Evolutionary conservation across 92 coral and sea anemone genomes (phyloP).

Genomic region (Pocillopora meandrina): DNA sequence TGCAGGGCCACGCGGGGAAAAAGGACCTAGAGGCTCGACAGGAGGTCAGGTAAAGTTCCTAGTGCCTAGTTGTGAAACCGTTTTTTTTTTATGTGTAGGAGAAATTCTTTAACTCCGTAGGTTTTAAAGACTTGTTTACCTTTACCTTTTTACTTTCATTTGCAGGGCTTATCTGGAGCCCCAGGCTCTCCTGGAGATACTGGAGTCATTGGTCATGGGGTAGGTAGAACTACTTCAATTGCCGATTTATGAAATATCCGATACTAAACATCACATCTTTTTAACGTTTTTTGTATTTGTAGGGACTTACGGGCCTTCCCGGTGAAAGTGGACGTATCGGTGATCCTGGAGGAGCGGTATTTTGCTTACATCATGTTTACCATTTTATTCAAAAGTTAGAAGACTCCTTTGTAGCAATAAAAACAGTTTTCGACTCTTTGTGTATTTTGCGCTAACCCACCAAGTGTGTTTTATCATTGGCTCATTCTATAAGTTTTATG

Average conservation of each 20-base stretch:
- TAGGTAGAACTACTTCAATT: background rate
- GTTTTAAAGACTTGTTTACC: no score
- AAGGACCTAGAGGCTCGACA: conserved; percentile 76
- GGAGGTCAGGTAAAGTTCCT: conserved; percentile 89
- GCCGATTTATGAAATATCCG: background rate
- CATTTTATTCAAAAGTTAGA: no score
- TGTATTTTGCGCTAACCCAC: no score
- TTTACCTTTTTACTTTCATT: background rate
- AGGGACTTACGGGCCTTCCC: conserved; percentile 38
- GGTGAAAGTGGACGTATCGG: conserved; percentile 32
- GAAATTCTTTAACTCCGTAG: no score
- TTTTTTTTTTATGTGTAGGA: no score
- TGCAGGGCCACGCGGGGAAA: conserved; percentile 65
- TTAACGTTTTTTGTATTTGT: background rate
- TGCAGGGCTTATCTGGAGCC: conserved; percentile 40
- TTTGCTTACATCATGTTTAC: background rate
- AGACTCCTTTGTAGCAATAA: no score
- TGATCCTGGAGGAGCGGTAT: conserved; percentile 41
- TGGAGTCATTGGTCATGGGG: conserved; percentile 42
- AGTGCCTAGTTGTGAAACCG: background rate
- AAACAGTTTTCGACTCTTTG: no score
- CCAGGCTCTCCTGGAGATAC: conserved; percentile 46
- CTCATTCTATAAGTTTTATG: no score
- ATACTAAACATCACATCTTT: background rate
- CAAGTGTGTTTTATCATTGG: no score